Evolutionary conservation across 2,113 vertebrate species (phyloP), one percentile per base, ranked within the genome.

Genomic region (Sclerurus mexicanus): DNA sequence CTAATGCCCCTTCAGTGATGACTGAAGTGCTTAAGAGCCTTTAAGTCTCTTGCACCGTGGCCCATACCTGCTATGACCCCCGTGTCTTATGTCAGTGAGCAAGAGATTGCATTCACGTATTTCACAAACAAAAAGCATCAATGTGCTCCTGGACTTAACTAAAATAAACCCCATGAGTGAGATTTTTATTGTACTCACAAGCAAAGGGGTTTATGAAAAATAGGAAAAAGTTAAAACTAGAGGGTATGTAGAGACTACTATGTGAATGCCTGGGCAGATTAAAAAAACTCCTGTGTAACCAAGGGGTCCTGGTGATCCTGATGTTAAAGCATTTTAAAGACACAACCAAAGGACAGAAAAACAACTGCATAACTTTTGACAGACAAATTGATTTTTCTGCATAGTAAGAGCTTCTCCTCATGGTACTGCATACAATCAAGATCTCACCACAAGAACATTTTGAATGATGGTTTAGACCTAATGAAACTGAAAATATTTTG

Each of bases 401-500:
- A 35, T 15, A 73, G 31, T 49, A 87, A 80, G n/a, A 63, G 33
- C 28, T 85, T 68, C 50, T 84, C 14, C 16, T 92, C 22, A 14
- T 69, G 53, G 71, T 39, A 59, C 20, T 39, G 50, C 59, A 73
- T 35, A 28, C 30, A 74, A 55, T 50, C 46, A 80, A 58, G 66
- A 84, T 67, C n/a, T 83, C 69, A 76, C 46, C 27, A 30, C 21
- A 90, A 89, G 10, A 86, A 15, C 33, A 74, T 71, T 94, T 71
- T 67, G 85, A 93, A 58, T 67, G 47, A 88, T 63, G 14, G 27
- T 40, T 73, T 91, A 91, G 58, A 77, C 33, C 39, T 28, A 9
- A 62, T 50, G 49, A 94, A 94, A 86, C 1, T 59, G 46, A 90
- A 95, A 93, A 87, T 80, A 87, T 84, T 95, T 83, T 85, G 62